These are phyloP conservation scores for Drosophila dunni DNA, from an alignment of 1,140 invertebrate genomes.

Conservation along the genomic window DNA sequence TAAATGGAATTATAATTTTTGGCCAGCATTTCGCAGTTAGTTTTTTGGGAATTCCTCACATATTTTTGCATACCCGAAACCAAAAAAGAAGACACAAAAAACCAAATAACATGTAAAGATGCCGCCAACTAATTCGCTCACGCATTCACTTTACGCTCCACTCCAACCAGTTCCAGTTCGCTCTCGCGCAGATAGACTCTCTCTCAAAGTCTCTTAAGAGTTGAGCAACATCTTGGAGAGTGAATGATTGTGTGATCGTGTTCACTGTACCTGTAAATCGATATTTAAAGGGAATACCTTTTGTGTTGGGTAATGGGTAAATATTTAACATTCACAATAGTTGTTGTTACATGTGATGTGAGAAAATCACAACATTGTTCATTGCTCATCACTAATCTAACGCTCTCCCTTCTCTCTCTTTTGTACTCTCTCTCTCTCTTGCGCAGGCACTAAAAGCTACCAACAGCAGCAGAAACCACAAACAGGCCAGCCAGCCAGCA, in stretches of 20 bases:
- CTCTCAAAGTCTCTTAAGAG: constrained; percentile 10
- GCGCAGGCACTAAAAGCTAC: constrained; percentile 63
- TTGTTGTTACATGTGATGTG: constrained; percentile 5
- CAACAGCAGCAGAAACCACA: constrained; percentile 52
- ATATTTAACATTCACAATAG: constrained; percentile 5
- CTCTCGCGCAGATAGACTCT: constrained; percentile 1
- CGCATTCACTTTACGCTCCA: constrained; percentile 14
- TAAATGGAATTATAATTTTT: constrained; percentile 59
- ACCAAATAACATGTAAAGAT: constrained; percentile 52
- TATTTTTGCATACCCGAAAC: constrained; percentile 71
- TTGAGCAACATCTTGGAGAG: constrained; percentile 4
- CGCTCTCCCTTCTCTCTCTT: constrained; percentile 41
- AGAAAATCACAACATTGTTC: constrained; percentile 27
- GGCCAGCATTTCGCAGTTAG: constrained; percentile 71
- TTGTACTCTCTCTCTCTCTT: constrained; percentile 23
- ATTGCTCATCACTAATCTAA: constrained; percentile 41
- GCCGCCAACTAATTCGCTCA: constrained; percentile 59
- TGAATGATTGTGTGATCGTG: constrained; percentile 13
- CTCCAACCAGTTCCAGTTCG: neutral
- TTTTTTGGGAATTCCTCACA: constrained; percentile 78
- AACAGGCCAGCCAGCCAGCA: constrained; percentile 64
- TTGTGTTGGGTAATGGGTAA: neutral
- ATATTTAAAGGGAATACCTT: constrained; percentile 1
- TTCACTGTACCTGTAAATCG: constrained; percentile 5
- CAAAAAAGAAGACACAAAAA: constrained; percentile 33